phyloP scores from a whole-genome alignment of 2,113 vertebrate genomes.

The Mixornis gularis region DNA sequence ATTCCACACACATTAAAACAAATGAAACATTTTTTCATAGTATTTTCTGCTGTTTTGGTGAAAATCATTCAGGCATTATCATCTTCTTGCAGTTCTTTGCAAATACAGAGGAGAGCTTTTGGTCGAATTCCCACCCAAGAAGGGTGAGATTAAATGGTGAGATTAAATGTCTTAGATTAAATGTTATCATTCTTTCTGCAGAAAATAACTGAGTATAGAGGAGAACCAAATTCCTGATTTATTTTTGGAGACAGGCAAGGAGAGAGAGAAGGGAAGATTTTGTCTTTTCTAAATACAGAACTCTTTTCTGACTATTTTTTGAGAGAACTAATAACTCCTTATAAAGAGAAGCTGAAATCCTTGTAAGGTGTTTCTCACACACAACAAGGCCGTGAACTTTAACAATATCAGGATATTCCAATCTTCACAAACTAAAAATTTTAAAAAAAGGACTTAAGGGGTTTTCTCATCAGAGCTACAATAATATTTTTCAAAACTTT shows the following conservation, averaged over 20 bases:
- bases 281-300: neutral
- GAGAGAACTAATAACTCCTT: neutral
- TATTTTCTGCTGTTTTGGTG: neutral
- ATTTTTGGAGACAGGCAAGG: neutral
- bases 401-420: neutral
- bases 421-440: neutral
- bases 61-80: neutral
- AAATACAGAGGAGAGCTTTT: neutral
- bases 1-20: neutral
- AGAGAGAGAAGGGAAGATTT: neutral
- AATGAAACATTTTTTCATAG: neutral
- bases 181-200: neutral
- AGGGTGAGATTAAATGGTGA: too few relatives aligned
- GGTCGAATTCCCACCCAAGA: neutral
- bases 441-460: neutral
- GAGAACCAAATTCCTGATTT: neutral
- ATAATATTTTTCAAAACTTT: conserved; percentile 1
- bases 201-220: neutral
- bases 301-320: neutral
- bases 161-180: neutral
- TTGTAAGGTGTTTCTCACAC: neutral
- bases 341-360: neutral
- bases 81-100: neutral
- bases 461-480: neutral
- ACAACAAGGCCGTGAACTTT: neutral